Percentiles rank a stretch among this genome's conserved stretches.
Conservation (phyloP, 2,113 vertebrate genomes). For the Struthidea cinerea region DNA sequence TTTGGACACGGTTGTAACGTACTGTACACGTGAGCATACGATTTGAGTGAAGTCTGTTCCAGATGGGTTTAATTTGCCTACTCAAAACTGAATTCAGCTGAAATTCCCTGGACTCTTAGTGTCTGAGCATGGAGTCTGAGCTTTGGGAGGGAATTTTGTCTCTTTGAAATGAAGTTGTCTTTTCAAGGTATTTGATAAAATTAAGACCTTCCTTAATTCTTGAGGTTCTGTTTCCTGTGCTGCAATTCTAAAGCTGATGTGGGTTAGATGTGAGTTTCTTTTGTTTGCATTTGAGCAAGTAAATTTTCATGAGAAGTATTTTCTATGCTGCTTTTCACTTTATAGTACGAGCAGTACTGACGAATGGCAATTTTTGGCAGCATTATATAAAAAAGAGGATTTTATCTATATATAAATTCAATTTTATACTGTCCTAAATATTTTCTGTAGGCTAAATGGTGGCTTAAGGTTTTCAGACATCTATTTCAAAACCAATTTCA, state of each 20-base stretch:
- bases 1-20: not conserved
- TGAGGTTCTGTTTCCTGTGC: not conserved
- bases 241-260: not conserved
- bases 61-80: not conserved
- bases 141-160: not conserved
- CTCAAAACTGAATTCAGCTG: not conserved
- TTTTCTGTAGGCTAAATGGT: not conserved
- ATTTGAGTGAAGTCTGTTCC: not conserved
- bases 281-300: not conserved
- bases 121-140: not conserved
- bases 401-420: not conserved
- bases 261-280: not conserved
- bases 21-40: accelerated
- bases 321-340: not conserved
- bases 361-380: not conserved
- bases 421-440: not conserved
- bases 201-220: not conserved
- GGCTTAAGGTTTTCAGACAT: not conserved
- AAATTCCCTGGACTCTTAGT: not conserved
- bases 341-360: not conserved
- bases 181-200: not conserved
- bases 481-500: not conserved
- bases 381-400: not conserved
- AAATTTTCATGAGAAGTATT: not conserved
- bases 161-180: not conserved